Evolutionary conservation across 1,140 invertebrate species (phyloP), one percentile per base, ranked within the genome.

Genomic region (Drosophila oshimai): DNA sequence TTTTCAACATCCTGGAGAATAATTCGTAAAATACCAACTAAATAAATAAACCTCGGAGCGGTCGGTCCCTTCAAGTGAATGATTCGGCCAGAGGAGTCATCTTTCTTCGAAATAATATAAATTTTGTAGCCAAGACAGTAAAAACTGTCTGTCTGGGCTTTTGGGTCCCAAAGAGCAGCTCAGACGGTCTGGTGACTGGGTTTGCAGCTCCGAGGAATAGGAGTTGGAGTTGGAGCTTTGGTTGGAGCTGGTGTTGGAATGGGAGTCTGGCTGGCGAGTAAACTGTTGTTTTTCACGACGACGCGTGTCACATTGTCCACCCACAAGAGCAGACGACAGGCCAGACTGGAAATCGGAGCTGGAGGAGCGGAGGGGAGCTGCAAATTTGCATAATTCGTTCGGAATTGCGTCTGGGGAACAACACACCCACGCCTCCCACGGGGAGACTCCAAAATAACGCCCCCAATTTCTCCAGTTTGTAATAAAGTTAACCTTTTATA

Each of bases 251-350:
- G 69, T 53, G 44, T 42, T 71, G 65, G 53, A 31, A 26, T 44
- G 44, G 42, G 17, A 74, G 58, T 70, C 51, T 84, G 74, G 77
- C 68, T 22, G 79, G 78, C 78, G 61, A 86, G 80, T 86, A 86
- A 86, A 86, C 80, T 86, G 80, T 86, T 86, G 80, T 86, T 86
- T 86, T 86, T 86, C 81, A 86, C 81, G 80, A 86, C 76, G 81
- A 86, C 81, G 81, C 81, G 81, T 86, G 81, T 86, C 81, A 86
- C 76, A 81, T 80, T 81, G 81, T 86, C 81, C 81, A 87, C 81
- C 81, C 81, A 86, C 81, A 81, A 87, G 60, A 80, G 65, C 81
- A 84, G 80, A 83, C 78, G 69, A 84, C 78, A 73, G 57, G 22
- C 62, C 53, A 83, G 61, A 67, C 61, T 53, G 49, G 18, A 42